Conservation (phyloP, 2,797 vertebrate genomes). For the Rhynchonycteris naso region DNA sequence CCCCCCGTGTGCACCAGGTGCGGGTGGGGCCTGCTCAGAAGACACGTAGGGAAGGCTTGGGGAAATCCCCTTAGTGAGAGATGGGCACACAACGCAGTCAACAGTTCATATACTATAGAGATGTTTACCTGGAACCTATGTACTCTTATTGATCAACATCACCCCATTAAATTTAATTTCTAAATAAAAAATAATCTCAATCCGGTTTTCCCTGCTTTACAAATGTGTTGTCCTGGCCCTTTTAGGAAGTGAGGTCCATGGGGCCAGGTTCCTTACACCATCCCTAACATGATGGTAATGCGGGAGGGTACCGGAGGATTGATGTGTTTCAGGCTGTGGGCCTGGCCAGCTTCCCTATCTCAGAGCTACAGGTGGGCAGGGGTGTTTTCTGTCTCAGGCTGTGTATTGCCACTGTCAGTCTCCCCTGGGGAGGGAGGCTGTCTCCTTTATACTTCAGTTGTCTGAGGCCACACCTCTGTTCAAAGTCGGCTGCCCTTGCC, state of each 20-base stretch:
- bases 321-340: neutral
- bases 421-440: neutral
- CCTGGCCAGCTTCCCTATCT: neutral
- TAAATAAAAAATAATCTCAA: neutral
- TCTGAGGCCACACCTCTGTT: neutral
- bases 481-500: neutral
- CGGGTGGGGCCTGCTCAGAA: neutral
- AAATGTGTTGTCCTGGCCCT: neutral
- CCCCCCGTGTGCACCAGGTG: neutral
- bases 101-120: too few relatives aligned
- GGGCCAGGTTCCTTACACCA: neutral
- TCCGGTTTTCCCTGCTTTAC: neutral
- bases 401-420: neutral
- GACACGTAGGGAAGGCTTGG: rapidly evolving
- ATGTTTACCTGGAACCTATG: too few relatives aligned
- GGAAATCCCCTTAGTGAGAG: neutral
- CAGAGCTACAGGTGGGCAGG: neutral
- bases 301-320: neutral
- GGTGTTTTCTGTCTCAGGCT: neutral
- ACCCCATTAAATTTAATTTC: too few relatives aligned
- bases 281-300: neutral
- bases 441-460: neutral
- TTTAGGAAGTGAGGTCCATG: neutral
- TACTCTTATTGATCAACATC: too few relatives aligned
- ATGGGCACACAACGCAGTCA: too few relatives aligned